Conservation (phyloP, 2,113 vertebrate genomes). For the Ammodramus savannarum region DNA sequence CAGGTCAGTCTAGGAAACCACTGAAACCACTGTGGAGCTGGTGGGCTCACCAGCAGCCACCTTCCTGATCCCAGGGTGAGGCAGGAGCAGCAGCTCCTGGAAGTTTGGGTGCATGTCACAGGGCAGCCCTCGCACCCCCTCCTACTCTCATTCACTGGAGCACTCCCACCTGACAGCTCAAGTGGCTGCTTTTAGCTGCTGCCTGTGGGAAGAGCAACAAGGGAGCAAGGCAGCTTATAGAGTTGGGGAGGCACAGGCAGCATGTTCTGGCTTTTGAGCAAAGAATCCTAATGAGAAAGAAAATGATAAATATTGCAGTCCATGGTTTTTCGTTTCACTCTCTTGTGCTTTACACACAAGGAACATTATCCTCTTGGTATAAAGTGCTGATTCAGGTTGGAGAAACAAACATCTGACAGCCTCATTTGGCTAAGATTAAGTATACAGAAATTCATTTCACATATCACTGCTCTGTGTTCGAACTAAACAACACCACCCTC, state of each 20-base stretch:
- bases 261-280: background rate
- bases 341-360: background rate
- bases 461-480: background rate
- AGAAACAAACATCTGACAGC: constrained; percentile 55
- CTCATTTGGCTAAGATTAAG: constrained; percentile 66
- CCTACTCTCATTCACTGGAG: background rate
- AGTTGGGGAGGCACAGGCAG: background rate
- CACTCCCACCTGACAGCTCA: background rate
- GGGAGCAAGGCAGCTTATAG: background rate
- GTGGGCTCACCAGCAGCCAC: background rate
- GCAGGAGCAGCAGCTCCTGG: background rate
- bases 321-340: background rate
- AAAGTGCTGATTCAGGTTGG: constrained; percentile 54
- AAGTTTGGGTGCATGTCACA: background rate
- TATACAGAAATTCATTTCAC: constrained; percentile 55
- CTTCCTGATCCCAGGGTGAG: background rate
- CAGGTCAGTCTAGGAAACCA: background rate
- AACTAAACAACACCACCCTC: background rate
- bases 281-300: background rate
- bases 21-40: background rate
- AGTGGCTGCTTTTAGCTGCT: background rate
- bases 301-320: constrained; percentile 44
- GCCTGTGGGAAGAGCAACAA: background rate
- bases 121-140: accelerated
- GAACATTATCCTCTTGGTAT: constrained; percentile 16